phyloP scores from a whole-genome alignment of 2,888 invertebrate genomes.

The Hartigia nigra region DNA sequence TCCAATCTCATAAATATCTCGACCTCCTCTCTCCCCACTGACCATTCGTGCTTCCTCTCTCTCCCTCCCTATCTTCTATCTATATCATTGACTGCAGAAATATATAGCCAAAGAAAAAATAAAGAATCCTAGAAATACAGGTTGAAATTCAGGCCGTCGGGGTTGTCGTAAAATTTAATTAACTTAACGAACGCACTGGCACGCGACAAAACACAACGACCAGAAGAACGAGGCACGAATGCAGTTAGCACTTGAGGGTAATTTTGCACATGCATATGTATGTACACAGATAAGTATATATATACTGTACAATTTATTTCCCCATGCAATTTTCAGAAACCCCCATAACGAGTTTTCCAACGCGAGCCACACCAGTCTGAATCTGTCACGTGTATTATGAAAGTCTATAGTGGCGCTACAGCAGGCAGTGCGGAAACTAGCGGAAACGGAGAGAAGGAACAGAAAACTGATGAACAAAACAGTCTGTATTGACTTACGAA shows the following conservation, averaged over 20 bases:
- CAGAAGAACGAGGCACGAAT: background rate
- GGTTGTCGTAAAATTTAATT: constrained; percentile 20
- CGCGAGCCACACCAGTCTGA: background rate
- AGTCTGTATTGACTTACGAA: background rate
- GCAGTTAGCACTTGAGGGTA: background rate
- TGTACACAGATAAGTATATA: background rate
- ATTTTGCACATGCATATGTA: background rate
- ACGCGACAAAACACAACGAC: background rate
- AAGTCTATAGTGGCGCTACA: background rate
- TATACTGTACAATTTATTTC: constrained; percentile 41
- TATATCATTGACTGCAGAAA: background rate
- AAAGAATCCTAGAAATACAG: background rate
- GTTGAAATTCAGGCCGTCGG: background rate
- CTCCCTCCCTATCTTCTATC: background rate
- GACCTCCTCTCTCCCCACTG: background rate
- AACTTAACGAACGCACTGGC: background rate
- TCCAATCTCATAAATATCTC: background rate
- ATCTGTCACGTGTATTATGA: background rate
- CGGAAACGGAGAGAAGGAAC: background rate
- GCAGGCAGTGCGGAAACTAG: background rate
- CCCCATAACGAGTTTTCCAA: constrained; percentile 48
- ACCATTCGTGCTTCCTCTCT: background rate
- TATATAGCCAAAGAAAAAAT: background rate
- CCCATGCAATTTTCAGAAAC: constrained; percentile 45
- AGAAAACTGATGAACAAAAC: background rate